Conservation (phyloP, 2,888 invertebrate species). For the Sepioteuthis lessoniana region DNA sequence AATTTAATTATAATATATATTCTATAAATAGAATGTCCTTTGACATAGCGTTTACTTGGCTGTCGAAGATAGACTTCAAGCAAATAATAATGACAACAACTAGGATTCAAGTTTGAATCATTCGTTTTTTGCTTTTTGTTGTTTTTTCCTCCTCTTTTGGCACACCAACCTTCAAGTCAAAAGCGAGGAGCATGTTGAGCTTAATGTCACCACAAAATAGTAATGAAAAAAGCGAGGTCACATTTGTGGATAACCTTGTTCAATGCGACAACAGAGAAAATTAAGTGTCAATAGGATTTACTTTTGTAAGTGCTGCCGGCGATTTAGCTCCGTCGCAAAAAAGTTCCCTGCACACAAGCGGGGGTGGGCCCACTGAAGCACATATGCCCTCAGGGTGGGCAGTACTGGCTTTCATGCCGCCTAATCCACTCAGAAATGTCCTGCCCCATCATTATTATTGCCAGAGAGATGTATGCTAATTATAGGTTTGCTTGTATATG, state of each 20-base stretch:
- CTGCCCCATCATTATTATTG: slow-evolving; percentile 33
- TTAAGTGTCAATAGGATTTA: slow-evolving; percentile 23
- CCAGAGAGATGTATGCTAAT: not conserved
- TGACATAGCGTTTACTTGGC: too few relatives aligned
- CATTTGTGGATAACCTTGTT: not conserved
- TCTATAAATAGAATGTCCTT: too few relatives aligned
- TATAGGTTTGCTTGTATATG: slow-evolving; percentile 6
- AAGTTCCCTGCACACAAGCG: not conserved
- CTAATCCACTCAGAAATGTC: not conserved
- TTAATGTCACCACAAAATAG: slow-evolving; percentile 6
- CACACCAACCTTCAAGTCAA: not conserved
- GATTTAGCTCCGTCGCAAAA: slow-evolving; percentile 1
- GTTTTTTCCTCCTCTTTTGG: not conserved
- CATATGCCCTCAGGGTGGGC: not conserved
- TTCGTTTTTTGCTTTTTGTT: not conserved
- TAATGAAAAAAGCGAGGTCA: not conserved
- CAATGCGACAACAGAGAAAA: not conserved
- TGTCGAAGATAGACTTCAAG: too few relatives aligned
- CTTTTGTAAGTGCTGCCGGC: not conserved
- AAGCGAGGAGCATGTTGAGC: not conserved
- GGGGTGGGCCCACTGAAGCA: slow-evolving; percentile 33
- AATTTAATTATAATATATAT: too few relatives aligned
- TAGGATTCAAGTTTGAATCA: not conserved
- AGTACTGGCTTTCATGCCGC: slow-evolving; percentile 14
- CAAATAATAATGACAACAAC: not conserved